These are phyloP conservation scores for Chouioia cunea DNA, from an alignment of 2,888 invertebrate genomes.

Conservation along the genomic window DNA sequence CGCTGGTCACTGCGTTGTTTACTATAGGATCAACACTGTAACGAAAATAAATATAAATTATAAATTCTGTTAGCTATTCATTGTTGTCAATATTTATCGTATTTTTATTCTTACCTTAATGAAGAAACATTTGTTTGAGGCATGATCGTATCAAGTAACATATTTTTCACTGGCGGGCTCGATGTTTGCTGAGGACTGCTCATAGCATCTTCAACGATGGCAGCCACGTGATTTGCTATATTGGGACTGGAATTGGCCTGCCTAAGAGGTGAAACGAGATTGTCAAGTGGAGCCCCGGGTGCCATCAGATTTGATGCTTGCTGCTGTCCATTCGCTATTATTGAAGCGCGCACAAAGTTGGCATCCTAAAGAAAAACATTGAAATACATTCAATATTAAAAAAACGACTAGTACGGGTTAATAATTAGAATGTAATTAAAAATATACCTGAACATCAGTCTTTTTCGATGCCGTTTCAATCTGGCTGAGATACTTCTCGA, in stretches of 20 bases:
- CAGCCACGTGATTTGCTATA: slow-evolving; percentile 59
- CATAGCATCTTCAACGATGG: slow-evolving; percentile 61
- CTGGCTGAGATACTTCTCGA: slow-evolving; percentile 73
- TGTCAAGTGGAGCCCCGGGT: slow-evolving; percentile 38
- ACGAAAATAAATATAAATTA: too few relatives aligned
- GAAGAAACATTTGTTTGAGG: slow-evolving; percentile 45
- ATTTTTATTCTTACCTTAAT: too few relatives aligned
- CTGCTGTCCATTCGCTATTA: slow-evolving; percentile 58
- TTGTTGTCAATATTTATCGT: too few relatives aligned
- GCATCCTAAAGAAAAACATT: slow-evolving; percentile 27
- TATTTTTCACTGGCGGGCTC: slow-evolving; percentile 74
- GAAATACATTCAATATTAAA: too few relatives aligned
- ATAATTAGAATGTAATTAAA: neutral
- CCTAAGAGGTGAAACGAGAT: slow-evolving; percentile 65
- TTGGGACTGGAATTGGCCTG: slow-evolving; percentile 63
- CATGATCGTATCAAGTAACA: slow-evolving; percentile 76
- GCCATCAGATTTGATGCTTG: slow-evolving; percentile 59
- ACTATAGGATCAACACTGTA: too few relatives aligned
- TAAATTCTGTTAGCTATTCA: too few relatives aligned
- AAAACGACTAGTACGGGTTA: too few relatives aligned
- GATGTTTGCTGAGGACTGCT: slow-evolving; percentile 60
- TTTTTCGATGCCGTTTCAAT: slow-evolving; percentile 67
- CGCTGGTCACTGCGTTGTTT: slow-evolving; percentile 3
- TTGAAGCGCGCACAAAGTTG: slow-evolving; percentile 57
- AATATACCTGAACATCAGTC: slow-evolving; percentile 38